Evolutionary conservation across 2,888 invertebrate species (phyloP).

Genomic region (Tipula vernalis): DNA sequence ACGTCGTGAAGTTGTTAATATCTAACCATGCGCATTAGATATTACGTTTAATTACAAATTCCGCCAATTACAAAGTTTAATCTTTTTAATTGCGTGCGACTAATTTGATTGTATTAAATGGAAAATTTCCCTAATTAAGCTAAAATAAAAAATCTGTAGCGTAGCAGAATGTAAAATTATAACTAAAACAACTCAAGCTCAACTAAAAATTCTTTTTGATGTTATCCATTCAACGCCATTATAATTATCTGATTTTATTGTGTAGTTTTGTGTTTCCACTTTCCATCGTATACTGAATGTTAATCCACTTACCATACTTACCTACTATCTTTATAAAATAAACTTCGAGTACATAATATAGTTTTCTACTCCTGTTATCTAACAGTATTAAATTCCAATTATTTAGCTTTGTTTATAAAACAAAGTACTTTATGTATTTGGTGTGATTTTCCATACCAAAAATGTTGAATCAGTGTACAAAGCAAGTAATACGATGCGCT

Average conservation of each 20-base stretch:
- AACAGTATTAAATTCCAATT: constrained; percentile 5
- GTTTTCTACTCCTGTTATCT: neutral
- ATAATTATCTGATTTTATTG: too few relatives aligned
- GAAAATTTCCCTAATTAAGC: too few relatives aligned
- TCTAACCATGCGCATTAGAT: too few relatives aligned
- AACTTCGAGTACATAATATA: neutral
- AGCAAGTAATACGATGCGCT: neutral
- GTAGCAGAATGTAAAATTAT: neutral
- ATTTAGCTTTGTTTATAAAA: neutral
- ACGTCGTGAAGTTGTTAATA: too few relatives aligned
- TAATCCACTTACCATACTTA: neutral
- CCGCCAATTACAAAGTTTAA: too few relatives aligned
- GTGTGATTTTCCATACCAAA: neutral
- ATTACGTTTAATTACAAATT: too few relatives aligned
- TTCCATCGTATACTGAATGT: too few relatives aligned
- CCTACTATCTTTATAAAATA: neutral
- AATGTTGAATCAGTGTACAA: neutral
- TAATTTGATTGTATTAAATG: too few relatives aligned
- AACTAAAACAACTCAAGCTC: neutral
- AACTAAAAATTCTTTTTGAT: neutral
- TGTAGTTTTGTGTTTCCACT: too few relatives aligned
- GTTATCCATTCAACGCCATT: neutral
- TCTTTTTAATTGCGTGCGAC: too few relatives aligned
- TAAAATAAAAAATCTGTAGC: too few relatives aligned
- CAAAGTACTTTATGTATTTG: neutral